Evolutionary conservation across 2,797 vertebrate species (phyloP), one percentile per base, ranked within the genome.

Genomic region (Bucorvus abyssinicus): DNA sequence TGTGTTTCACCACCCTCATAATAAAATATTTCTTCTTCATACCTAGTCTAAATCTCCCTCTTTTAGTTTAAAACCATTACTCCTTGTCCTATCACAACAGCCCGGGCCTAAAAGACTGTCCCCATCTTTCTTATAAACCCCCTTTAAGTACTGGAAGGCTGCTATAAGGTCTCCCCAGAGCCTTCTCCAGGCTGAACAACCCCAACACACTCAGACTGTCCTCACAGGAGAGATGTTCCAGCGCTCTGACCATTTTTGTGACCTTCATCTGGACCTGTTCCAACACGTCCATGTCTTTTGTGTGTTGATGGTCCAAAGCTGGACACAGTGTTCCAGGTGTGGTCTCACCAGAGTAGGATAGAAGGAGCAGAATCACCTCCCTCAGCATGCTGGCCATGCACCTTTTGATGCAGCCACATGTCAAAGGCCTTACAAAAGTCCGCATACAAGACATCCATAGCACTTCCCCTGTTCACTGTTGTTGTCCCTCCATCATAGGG

Each of bases 321-420:
- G 42, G 18, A 60, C 2, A 3, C 9, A 50, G 2, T 7, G 29
- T 3, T 69, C 2, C 13, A 49, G 42, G 2, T 29, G 23, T 3
- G 5, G 8, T 44, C 19, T 61, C 19, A 38, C 1, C 3, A 56
- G 26, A 65, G 14, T 2, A 3, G 12, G 30, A 11, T 4, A 50
- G n/a, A 38, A 40, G 14, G 8, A 19, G 11, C 5, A 86, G 20
- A 61, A 49, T 52, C 12, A 7, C 38, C 7, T 47, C 5, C 15
- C 7, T 56, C 0, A 1, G 26, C 30, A 10, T 59, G 6, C 14
- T 32, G 63, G 0, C 11, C 13, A 14, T 1, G 0, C 5, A 57
- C 14, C 17, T 70, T 26, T 57, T 34, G 26, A 20, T 53, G 14
- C 15, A 79, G 17, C 8, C 9, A 0, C 0, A 0, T 44, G 10